Conservation (phyloP, 2,888 invertebrate genomes). For the Lasius platythorax region DNA sequence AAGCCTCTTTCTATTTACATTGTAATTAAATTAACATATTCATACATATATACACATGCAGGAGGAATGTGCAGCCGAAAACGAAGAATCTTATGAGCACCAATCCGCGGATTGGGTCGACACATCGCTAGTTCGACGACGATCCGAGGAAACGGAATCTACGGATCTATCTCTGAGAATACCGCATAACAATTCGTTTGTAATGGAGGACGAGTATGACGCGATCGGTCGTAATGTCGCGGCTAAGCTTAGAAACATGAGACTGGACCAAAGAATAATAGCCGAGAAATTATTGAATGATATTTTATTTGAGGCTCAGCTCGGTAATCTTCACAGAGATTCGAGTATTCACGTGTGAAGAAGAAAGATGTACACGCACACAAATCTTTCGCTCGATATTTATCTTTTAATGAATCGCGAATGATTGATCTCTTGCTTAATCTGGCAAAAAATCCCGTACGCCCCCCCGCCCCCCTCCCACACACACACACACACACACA, state of each 20-base stretch:
- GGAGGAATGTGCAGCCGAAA: constrained; percentile 79
- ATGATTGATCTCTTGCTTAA: constrained; percentile 24
- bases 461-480: too few relatives aligned
- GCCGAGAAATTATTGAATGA: constrained; percentile 86
- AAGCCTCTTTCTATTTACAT: not conserved
- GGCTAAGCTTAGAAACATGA: constrained; percentile 85
- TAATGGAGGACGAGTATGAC: constrained; percentile 84
- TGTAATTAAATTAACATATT: constrained; percentile 29
- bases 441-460: not conserved
- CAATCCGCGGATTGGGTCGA: constrained; percentile 79
- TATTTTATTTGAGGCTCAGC: constrained; percentile 85
- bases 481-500: not conserved
- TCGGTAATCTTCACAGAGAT: constrained; percentile 85
- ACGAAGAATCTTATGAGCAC: constrained; percentile 78
- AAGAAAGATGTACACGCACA: constrained; percentile 4
- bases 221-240: constrained; percentile 85
- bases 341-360: constrained; percentile 84
- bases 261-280: constrained; percentile 85
- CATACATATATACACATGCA: constrained; percentile 67
- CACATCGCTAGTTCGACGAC: constrained; percentile 74
- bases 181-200: constrained; percentile 79
- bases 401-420: constrained; percentile 46
- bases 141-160: constrained; percentile 79
- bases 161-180: constrained; percentile 77
- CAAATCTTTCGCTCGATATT: constrained; percentile 28